Evolutionary conservation across 2,888 invertebrate species (phyloP), one percentile per base, ranked within the genome.

Genomic region (Mesorhabditis sp.): DNA sequence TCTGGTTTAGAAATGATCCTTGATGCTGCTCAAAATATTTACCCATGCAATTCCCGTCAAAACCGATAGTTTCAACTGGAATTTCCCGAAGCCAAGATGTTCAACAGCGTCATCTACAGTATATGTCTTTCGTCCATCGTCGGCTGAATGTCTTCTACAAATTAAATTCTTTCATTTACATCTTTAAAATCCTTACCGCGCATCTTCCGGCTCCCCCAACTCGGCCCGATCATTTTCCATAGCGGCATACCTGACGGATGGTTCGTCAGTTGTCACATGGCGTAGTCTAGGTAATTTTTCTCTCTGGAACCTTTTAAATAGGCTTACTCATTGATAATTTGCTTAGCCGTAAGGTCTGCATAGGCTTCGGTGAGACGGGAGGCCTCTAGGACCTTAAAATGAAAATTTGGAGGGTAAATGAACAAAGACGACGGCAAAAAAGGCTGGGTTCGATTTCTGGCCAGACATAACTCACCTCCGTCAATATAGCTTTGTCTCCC

Each of bases 41-140:
- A 88, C 88, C 88, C 88, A 88, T 43, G 88, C 88, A 72, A 88
- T 77, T 50, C 88, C 88, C 45, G 88, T 88, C 45, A 88, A 82
- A 45, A 88, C 73, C 5, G 88, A 88, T 10, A 89, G 80, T 71
- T 87, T 88, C 67, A 88, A 70, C 77, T 89, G 88, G 75, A 88
- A 89, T 73, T 83, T 84, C 4, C 88, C 88, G 80, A 88, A 89
- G 6, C 88, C 88, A 68, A 89, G 85, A 61, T 85, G 85, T 70
- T 88, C 88, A 45, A 88, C 87, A 15, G 88, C 88, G 71, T 88
- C 86, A 71, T 89, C 88, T 4, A 88, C 86, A 0, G 88, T 88
- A 70, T 79, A 85, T 41, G 78, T 78, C 68, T 72, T 72, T 43
- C 69, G 69, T n/a, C 65, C 71, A 43, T 75, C 71, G 0, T 74